Evolutionary conservation across 2,797 vertebrate species (phyloP).

Genomic region (Leuciscus waleckii): DNA sequence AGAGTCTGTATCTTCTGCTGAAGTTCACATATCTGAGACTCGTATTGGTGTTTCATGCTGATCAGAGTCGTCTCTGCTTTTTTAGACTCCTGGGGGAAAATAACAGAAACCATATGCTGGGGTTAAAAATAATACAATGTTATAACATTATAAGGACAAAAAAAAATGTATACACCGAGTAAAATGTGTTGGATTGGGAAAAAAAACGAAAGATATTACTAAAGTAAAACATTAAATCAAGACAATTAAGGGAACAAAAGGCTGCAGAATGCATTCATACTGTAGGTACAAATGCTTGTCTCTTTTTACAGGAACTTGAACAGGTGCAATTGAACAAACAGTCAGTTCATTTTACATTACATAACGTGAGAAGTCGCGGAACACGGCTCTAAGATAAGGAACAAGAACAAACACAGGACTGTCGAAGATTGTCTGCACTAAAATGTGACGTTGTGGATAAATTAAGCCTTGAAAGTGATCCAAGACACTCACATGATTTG

Average conservation of each 20-base stretch:
- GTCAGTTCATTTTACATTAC: slow-evolving; percentile 24
- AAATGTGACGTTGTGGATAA: slow-evolving; percentile 39
- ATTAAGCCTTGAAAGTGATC: slow-evolving; percentile 40
- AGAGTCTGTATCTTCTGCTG: slow-evolving; percentile 92
- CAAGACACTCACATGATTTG: slow-evolving; percentile 48
- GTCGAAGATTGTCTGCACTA: slow-evolving; percentile 16
- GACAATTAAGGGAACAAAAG: background rate
- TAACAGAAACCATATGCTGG: background rate
- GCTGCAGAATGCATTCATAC: background rate
- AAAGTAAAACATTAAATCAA: background rate
- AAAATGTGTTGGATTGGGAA: background rate
- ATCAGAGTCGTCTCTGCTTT: slow-evolving; percentile 82
- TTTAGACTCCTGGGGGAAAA: slow-evolving; percentile 81
- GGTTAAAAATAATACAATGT: background rate
- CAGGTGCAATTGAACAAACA: slow-evolving; percentile 54
- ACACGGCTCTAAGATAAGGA: slow-evolving; percentile 52
- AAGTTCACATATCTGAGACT: slow-evolving; percentile 90
- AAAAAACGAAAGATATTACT: background rate
- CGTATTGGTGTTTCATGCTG: slow-evolving; percentile 84
- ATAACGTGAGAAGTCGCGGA: slow-evolving; percentile 46
- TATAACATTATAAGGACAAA: background rate
- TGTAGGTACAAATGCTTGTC: background rate
- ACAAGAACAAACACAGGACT: slow-evolving; percentile 11
- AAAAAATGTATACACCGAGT: background rate
- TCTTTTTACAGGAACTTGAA: slow-evolving; percentile 14